phyloP scores from a whole-genome alignment of 1,140 invertebrate species.

The Asobara japonica region DNA sequence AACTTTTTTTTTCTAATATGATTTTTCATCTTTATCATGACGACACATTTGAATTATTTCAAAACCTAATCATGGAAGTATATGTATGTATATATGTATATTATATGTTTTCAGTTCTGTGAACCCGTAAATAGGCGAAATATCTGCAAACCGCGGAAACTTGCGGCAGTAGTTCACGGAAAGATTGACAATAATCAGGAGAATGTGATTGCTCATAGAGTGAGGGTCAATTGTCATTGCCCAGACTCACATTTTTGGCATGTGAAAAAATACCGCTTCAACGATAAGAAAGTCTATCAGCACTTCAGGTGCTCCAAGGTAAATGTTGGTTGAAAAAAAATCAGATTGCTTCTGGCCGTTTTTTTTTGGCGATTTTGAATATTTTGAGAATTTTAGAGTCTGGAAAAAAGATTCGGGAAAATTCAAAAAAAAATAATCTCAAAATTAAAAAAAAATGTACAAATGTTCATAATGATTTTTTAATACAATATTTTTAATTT shows the following conservation, averaged over 20 bases:
- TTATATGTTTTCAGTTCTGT: slow-evolving; percentile 56
- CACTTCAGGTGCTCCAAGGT: slow-evolving; percentile 59
- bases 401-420: too few species aligned
- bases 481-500: too few species aligned
- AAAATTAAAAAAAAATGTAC: too few species aligned
- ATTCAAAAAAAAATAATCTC: too few species aligned
- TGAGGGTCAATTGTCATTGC: slow-evolving; percentile 50
- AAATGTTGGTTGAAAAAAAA: slow-evolving; percentile 30
- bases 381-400: slow-evolving; percentile 29
- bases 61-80: too few species aligned
- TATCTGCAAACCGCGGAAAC: slow-evolving; percentile 45
- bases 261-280: slow-evolving; percentile 51
- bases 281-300: slow-evolving; percentile 46
- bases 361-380: slow-evolving; percentile 15
- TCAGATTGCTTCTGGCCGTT: slow-evolving; percentile 9
- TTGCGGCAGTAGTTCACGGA: slow-evolving; percentile 47
- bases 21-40: too few species aligned
- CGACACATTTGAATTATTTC: too few species aligned
- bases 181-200: slow-evolving; percentile 44
- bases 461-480: too few species aligned
- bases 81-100: too few species aligned
- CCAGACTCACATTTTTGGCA: slow-evolving; percentile 53
- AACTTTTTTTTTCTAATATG: too few species aligned
- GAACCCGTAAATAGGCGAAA: slow-evolving; percentile 37
- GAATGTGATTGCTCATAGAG: slow-evolving; percentile 46